A percentile compares a stretch with the other conserved stretches of the same genome.
These are phyloP conservation scores for Podiceps cristatus DNA, from an alignment of 2,113 vertebrate species.

Conservation along the genomic window DNA sequence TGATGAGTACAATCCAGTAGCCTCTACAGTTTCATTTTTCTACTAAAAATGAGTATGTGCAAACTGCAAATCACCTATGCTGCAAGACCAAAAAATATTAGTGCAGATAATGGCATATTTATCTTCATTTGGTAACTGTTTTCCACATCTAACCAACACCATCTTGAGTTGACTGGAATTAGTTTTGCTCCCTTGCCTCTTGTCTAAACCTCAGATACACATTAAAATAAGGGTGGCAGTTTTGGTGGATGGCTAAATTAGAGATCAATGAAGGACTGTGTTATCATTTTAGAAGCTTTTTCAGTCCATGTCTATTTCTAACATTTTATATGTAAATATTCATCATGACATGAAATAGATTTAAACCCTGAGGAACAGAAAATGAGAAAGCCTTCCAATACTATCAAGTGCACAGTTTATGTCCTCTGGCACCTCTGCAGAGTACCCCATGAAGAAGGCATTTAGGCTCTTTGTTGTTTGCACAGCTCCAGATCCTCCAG, in stretches of 20 bases:
- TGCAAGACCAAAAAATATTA: not conserved
- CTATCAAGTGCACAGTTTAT: not conserved
- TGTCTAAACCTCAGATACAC: not conserved
- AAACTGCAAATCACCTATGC: not conserved
- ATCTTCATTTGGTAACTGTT: not conserved
- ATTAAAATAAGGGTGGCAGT: not conserved
- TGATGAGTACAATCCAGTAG: not conserved
- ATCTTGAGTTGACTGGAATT: not conserved
- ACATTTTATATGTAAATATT: not conserved
- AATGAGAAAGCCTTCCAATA: not conserved
- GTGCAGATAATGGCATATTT: not conserved
- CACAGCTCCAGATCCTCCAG: not conserved
- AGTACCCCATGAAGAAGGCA: not conserved
- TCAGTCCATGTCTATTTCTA: not conserved
- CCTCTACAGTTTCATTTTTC: not conserved
- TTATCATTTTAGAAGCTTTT: not conserved
- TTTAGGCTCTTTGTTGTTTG: not conserved
- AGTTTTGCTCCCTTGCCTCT: not conserved
- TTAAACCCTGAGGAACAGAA: not conserved
- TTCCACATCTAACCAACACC: not conserved
- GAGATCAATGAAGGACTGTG: not conserved
- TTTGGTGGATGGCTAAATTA: not conserved
- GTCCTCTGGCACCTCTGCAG: not conserved
- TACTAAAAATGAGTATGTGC: not conserved
- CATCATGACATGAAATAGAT: not conserved